Base-by-base conservation (phyloP, 1,140 invertebrate genomes). In the Drosophila leontia region DNA sequence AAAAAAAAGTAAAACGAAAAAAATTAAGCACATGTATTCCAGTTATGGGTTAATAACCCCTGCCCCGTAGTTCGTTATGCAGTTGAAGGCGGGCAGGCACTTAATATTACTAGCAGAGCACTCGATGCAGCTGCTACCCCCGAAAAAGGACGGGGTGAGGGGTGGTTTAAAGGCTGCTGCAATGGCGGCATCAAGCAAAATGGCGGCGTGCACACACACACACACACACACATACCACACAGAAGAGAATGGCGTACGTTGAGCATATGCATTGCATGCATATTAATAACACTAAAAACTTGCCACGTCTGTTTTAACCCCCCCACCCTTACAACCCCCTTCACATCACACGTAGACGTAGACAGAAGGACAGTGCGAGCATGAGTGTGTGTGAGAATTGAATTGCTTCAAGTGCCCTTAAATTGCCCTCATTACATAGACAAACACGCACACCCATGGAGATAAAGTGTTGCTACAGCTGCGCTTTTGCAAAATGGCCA, bases 401-500 rank as follows among this genome's bases (percentile, higher is more conserved):
- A 88, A 88, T 88, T 88, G 84, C 84, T 80, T 88, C 60, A 88
- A 88, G 84, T 88, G 75, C 70, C 67, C 84, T 88, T 84, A 88
- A 88, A 88, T 88, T 88, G 84, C 74, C 84, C 80, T 88, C 80
- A 88, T 88, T 88, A 84, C 84, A 83, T 87, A 87, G 84, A 78
- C 80, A 87, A 80, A 83, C 84, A 83, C 68, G 75, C 71, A 79
- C 45, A 68, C 56, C 60, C 56, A 75, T 55, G 48, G 60, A 79
- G 74, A 70, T 75, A 82, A 86, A 79, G 65, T 82, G 79, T 81
- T 78, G 83, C 78, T 78, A 76, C 83, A 86, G 82, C 82, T 86
- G 82, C 70, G 81, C 81, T 84, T 84, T 84, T 84, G 78, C 77
- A 77, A 76, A 82, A 83, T 76, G 68, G 76, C 80, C 80, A 68